A percentile compares a stretch with the other conserved stretches of the same genome.
phyloP scores from a whole-genome alignment of 64 coral and sea anemone genomes.

The Dendronephthya gigantea region DNA sequence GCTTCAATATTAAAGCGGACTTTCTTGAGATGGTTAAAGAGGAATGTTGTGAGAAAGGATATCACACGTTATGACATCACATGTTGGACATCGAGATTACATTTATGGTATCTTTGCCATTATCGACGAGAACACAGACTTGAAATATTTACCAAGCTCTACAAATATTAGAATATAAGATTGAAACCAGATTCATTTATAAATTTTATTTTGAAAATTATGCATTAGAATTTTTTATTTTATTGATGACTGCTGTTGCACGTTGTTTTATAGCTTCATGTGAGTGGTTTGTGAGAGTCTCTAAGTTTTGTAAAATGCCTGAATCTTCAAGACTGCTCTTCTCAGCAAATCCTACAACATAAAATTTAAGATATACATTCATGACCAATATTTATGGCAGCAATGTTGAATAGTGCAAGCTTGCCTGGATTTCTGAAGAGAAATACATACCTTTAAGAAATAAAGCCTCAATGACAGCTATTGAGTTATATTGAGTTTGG shows the following conservation, averaged over 20 bases:
- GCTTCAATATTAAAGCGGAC: too few species aligned
- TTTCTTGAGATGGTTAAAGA: too few species aligned
- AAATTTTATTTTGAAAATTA: not conserved
- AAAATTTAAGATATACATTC: too few species aligned
- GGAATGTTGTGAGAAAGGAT: not conserved
- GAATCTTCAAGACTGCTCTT: constrained; percentile 3
- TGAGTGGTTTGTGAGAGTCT: not conserved
- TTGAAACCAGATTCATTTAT: not conserved
- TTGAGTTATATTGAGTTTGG: not conserved
- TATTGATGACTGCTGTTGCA: not conserved
- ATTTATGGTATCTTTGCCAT: too few species aligned
- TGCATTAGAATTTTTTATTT: not conserved
- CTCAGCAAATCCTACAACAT: not conserved
- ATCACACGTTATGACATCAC: too few species aligned
- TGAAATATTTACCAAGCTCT: too few species aligned
- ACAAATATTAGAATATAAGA: not conserved
- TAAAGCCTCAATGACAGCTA: constrained; percentile 11
- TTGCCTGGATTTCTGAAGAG: too few species aligned
- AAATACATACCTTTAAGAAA: constrained; percentile 4
- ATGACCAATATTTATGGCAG: too few species aligned
- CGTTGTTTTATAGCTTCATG: not conserved
- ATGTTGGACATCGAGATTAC: too few species aligned
- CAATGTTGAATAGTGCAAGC: too few species aligned
- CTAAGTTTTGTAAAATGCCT: not conserved
- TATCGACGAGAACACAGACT: too few species aligned